Evolutionary conservation across 2,797 vertebrate genomes (phyloP).

Genomic region (Liparis tanakae): DNA sequence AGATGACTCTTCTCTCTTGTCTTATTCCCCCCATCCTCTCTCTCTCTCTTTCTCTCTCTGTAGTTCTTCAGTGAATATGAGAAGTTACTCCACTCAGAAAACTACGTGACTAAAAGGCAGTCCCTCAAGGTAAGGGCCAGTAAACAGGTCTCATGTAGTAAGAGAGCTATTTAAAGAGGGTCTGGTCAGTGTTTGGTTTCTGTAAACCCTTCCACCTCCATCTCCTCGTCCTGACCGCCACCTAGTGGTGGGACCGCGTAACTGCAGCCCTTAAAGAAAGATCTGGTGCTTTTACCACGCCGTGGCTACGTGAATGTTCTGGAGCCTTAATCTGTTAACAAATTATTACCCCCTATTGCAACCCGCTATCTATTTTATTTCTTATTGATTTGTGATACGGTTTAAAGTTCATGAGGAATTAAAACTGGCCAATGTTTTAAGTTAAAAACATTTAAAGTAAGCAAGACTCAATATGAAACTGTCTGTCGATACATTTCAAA

Average conservation of each 20-base stretch:
- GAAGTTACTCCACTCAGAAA: constrained; percentile 98
- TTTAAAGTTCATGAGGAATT: not conserved
- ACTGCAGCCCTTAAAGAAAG: no score
- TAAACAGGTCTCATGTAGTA: constrained; percentile 37
- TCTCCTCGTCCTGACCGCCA: constrained; percentile 42
- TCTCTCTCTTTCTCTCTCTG: constrained; percentile 28
- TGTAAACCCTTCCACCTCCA: not conserved
- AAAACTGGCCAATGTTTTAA: not conserved
- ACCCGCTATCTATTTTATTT: not conserved
- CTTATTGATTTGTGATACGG: not conserved
- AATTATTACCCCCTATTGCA: not conserved
- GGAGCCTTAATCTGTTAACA: not conserved
- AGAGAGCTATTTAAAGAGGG: constrained; percentile 57
- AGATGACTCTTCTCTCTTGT: constrained; percentile 9
- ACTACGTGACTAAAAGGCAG: constrained; percentile 97
- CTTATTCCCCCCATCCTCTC: not conserved
- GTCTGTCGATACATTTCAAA: no score
- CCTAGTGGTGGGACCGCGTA: constrained; percentile 52
- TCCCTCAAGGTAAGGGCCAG: constrained; percentile 91
- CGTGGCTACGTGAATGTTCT: not conserved
- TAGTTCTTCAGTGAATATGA: constrained; percentile 98
- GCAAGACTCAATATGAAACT: no score
- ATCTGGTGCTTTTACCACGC: not conserved
- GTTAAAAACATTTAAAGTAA: not conserved
- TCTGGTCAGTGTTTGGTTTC: constrained; percentile 59